phyloP scores from a whole-genome alignment of 2,888 invertebrate species.

The Gymnosoma rotundatum region DNA sequence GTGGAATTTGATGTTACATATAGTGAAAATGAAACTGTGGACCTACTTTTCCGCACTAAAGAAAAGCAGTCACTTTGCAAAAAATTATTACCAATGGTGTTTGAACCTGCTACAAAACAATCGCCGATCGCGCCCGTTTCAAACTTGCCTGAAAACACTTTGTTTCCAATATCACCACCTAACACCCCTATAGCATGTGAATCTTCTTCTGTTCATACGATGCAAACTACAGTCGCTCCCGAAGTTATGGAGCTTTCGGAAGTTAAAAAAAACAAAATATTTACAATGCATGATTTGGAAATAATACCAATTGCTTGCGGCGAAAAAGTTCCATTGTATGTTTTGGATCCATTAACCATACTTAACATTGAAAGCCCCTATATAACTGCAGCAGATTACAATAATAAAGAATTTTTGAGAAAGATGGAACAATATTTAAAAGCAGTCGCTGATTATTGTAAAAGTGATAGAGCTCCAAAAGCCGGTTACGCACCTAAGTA shows the following conservation, averaged over 20 bases:
- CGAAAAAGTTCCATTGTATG: conserved; percentile 67
- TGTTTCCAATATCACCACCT: conserved; percentile 53
- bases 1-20: conserved; percentile 71
- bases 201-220: not conserved
- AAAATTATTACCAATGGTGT: conserved; percentile 72
- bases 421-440: conserved; percentile 68
- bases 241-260: not conserved
- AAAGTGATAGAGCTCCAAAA: conserved; percentile 43
- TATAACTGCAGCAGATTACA: conserved; percentile 72
- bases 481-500: conserved; percentile 72
- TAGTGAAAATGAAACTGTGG: conserved; percentile 64
- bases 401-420: conserved; percentile 61
- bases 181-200: conserved; percentile 39
- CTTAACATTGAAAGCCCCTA: conserved; percentile 63
- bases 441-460: conserved; percentile 70
- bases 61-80: conserved; percentile 73
- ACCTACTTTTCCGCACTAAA: conserved; percentile 69
- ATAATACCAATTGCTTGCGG: conserved; percentile 72
- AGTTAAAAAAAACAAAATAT: conserved; percentile 43
- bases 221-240: not conserved
- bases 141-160: conserved; percentile 9
- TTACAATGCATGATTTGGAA: conserved; percentile 70
- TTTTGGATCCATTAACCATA: conserved; percentile 72
- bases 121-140: not conserved
- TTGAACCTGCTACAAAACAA: conserved; percentile 63